These are phyloP conservation scores for Aphelocoma californica DNA, from an alignment of 2,797 vertebrate genomes.

Conservation along the genomic window DNA sequence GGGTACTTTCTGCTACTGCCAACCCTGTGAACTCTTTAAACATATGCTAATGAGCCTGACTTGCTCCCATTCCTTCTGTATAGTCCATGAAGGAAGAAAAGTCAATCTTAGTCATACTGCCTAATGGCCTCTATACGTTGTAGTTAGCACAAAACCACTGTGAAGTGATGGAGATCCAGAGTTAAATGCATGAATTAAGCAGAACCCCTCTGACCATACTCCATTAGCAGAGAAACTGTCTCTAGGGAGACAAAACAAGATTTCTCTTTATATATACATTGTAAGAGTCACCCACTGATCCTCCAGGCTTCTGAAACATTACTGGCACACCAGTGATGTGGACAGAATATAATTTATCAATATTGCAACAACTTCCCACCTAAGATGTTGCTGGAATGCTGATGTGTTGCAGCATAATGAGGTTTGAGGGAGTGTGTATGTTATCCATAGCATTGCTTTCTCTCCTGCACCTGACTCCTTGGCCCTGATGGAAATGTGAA, in stretches of 20 bases:
- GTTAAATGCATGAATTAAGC: slow-evolving; percentile 59
- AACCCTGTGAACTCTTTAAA: slow-evolving; percentile 56
- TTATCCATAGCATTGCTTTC: neutral
- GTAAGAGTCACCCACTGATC: slow-evolving; percentile 44
- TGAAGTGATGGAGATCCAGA: slow-evolving; percentile 23
- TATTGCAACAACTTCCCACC: neutral
- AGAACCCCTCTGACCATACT: slow-evolving; percentile 27
- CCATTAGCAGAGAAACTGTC: slow-evolving; percentile 32
- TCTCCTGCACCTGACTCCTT: neutral
- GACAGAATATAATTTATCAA: slow-evolving; percentile 57
- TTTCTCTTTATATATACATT: slow-evolving; percentile 46
- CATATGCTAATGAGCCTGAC: slow-evolving; percentile 33
- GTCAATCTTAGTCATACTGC: slow-evolving; percentile 44
- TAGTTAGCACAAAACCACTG: slow-evolving; percentile 53
- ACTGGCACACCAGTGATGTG: slow-evolving; percentile 26
- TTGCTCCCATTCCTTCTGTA: slow-evolving; percentile 46
- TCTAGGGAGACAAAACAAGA: slow-evolving; percentile 52
- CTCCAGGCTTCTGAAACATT: slow-evolving; percentile 38
- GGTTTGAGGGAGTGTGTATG: neutral
- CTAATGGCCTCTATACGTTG: slow-evolving; percentile 52
- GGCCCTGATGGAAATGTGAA: neutral
- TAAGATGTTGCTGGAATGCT: slow-evolving; percentile 3
- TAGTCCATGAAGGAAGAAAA: slow-evolving; percentile 59
- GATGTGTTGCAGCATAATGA: slow-evolving; percentile 5
- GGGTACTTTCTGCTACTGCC: slow-evolving; percentile 33